Percentiles rank a stretch among this genome's conserved stretches.
phyloP scores from a whole-genome alignment of 2,888 invertebrate genomes.

The Lepidocyrtoides sp. region DNA sequence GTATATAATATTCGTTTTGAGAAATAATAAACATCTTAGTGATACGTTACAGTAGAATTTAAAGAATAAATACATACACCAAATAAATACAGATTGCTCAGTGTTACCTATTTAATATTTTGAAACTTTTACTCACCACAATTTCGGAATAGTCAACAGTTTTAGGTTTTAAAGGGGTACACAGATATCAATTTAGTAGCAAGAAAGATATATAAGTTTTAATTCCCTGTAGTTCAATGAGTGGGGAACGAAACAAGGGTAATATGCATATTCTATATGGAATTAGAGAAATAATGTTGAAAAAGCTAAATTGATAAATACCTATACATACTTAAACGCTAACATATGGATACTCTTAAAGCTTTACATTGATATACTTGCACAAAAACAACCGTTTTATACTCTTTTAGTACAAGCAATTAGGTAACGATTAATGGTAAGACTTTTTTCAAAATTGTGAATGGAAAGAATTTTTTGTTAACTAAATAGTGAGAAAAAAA shows the following conservation, averaged over 20 bases:
- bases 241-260: conserved; percentile 48
- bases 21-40: not conserved
- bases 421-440: not conserved
- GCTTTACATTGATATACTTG: conserved; percentile 11
- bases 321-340: too few species aligned
- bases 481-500: too few species aligned
- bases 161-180: too few species aligned
- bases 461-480: too few species aligned
- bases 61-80: not conserved
- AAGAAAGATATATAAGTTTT: not conserved
- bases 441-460: too few species aligned
- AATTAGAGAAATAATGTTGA: not conserved
- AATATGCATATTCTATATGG: conserved; percentile 36
- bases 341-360: too few species aligned
- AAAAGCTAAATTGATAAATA: too few species aligned
- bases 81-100: conserved; percentile 48
- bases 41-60: conserved; percentile 2
- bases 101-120: conserved; percentile 7
- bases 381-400: conserved; percentile 21
- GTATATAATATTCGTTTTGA: not conserved
- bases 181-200: too few species aligned
- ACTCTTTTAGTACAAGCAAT: not conserved
- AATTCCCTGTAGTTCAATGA: conserved; percentile 11
- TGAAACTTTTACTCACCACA: too few species aligned
- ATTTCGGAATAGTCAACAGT: too few species aligned